phyloP scores from a whole-genome alignment of 2,113 vertebrate genomes.

The Chamaea fasciata region DNA sequence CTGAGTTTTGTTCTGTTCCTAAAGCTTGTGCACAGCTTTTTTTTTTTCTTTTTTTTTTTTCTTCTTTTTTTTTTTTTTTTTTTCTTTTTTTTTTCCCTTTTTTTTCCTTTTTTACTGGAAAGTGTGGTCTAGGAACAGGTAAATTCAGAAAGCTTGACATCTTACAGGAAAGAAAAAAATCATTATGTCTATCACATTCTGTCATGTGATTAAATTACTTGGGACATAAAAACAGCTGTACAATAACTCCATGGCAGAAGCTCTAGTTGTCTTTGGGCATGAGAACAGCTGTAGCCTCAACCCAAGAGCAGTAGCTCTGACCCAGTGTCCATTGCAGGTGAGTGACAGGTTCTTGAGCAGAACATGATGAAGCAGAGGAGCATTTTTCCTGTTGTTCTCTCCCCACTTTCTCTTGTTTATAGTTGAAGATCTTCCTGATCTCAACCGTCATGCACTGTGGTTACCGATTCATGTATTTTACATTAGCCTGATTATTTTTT shows the following conservation, averaged over 20 bases:
- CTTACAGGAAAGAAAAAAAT: background rate
- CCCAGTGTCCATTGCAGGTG: background rate
- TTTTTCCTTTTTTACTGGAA: background rate
- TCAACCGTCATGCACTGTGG: accelerated
- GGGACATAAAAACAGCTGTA: background rate
- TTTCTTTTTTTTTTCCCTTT: background rate
- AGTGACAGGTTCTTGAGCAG: background rate
- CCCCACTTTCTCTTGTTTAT: background rate
- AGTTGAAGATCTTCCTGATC: background rate
- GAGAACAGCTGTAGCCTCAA: background rate
- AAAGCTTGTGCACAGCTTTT: background rate
- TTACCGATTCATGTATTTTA: background rate
- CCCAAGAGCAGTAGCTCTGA: background rate
- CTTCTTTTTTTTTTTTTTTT: background rate
- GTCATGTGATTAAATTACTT: background rate
- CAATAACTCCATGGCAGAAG: background rate
- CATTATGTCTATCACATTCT: background rate
- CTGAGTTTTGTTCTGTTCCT: background rate
- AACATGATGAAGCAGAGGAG: accelerated
- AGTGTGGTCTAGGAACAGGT: background rate
- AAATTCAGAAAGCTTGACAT: background rate
- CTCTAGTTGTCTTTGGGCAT: background rate
- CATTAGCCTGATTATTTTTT: background rate
- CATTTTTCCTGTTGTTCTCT: background rate
- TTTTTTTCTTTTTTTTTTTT: background rate